Conservation (phyloP, 1,140 invertebrate genomes). For the Eupristina koningsbergeri region DNA sequence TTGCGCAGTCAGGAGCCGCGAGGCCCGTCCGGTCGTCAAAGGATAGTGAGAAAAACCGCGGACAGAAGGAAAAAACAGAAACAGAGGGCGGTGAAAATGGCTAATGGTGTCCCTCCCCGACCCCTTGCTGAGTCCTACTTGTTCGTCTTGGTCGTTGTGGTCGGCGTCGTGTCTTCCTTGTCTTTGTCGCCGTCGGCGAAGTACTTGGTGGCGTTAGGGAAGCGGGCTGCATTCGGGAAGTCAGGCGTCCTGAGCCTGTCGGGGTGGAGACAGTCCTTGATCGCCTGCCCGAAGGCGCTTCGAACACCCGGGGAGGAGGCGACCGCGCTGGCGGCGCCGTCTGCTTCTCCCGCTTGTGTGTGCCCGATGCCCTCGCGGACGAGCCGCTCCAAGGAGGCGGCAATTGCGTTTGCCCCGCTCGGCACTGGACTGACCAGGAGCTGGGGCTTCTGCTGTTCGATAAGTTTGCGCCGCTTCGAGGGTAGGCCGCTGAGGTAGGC, state of each 20-base stretch:
- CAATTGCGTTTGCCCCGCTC: slow-evolving; percentile 62
- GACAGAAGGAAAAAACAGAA: slow-evolving; percentile 27
- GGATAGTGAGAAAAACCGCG: not conserved
- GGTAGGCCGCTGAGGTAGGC: slow-evolving; percentile 88
- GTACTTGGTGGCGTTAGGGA: slow-evolving; percentile 70
- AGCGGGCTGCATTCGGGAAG: slow-evolving; percentile 67
- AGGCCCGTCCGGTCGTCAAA: not conserved
- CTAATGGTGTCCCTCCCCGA: slow-evolving; percentile 5
- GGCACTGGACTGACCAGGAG: slow-evolving; percentile 65
- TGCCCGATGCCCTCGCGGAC: slow-evolving; percentile 66
- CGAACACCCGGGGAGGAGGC: slow-evolving; percentile 65
- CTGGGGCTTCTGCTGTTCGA: slow-evolving; percentile 72
- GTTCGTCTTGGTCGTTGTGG: slow-evolving; percentile 21
- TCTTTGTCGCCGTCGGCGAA: slow-evolving; percentile 63
- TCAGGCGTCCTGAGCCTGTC: slow-evolving; percentile 62
- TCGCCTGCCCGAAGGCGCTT: slow-evolving; percentile 70
- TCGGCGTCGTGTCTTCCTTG: slow-evolving; percentile 44
- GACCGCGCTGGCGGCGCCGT: slow-evolving; percentile 68
- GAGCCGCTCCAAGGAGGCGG: slow-evolving; percentile 67
- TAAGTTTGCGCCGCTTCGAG: slow-evolving; percentile 84
- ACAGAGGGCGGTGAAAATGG: slow-evolving; percentile 23
- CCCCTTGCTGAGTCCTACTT: slow-evolving; percentile 34
- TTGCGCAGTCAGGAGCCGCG: not conserved
- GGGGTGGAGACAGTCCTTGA: slow-evolving; percentile 67
- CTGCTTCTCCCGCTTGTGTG: slow-evolving; percentile 66